Conservation (phyloP, 2,113 vertebrate genomes). For the Larimichthys polyactis region DNA sequence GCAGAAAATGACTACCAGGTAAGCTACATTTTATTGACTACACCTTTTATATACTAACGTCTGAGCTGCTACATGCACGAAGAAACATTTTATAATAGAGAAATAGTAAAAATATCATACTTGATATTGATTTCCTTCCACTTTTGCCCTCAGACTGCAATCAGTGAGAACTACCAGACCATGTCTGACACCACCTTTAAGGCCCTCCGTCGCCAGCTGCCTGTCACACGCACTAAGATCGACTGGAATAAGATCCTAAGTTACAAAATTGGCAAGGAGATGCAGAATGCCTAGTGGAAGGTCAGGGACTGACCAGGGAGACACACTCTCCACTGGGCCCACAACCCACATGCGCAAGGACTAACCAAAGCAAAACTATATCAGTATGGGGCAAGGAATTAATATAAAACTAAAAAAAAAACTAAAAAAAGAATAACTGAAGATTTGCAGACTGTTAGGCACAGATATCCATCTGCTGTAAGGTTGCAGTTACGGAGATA, state of each 20-base stretch:
- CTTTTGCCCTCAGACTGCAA: slow-evolving; percentile 88
- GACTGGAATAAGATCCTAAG: slow-evolving; percentile 99
- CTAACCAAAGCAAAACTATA: slow-evolving; percentile 80
- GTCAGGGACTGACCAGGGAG: slow-evolving; percentile 49
- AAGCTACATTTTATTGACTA: slow-evolving; percentile 9
- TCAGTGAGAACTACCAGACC: slow-evolving; percentile 98
- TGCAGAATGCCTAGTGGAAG: slow-evolving; percentile 94
- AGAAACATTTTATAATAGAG: not conserved
- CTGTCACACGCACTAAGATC: slow-evolving; percentile 98
- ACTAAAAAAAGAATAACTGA: slow-evolving; percentile 44
- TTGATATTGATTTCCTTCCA: not conserved
- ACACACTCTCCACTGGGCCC: slow-evolving; percentile 47
- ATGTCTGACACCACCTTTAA: slow-evolving; percentile 99
- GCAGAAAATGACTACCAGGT: slow-evolving; percentile 99
- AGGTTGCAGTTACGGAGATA: slow-evolving; percentile 41
- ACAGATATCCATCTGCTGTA: slow-evolving; percentile 57
- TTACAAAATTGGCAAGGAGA: slow-evolving; percentile 99
- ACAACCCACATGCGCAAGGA: slow-evolving; percentile 64
- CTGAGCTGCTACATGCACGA: not conserved
- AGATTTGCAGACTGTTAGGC: slow-evolving; percentile 59
- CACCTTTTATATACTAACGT: not conserved
- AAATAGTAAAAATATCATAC: not conserved
- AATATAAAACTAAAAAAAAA: not conserved
- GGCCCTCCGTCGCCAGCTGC: slow-evolving; percentile 97
- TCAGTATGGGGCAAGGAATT: slow-evolving; percentile 72